These are phyloP conservation scores for Bambusicola thoracicus DNA, from an alignment of 2,113 vertebrate genomes.

Conservation along the genomic window DNA sequence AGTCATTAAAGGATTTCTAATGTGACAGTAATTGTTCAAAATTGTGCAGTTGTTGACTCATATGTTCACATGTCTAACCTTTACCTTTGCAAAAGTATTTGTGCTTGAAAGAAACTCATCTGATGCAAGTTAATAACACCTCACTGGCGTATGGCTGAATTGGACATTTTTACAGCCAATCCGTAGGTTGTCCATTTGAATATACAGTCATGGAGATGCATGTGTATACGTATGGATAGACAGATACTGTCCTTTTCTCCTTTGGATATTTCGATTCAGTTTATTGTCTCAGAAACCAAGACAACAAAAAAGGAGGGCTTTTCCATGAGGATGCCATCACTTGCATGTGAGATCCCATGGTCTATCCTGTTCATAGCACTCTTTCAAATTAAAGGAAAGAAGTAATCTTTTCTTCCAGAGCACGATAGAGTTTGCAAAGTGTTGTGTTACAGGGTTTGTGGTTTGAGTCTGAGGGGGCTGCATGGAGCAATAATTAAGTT, in stretches of 20 bases:
- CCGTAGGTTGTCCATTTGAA: background rate
- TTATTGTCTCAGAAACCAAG: background rate
- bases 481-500: background rate
- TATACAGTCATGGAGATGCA: background rate
- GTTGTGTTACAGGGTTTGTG: background rate
- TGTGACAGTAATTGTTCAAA: background rate
- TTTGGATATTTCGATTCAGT: background rate
- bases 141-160: background rate
- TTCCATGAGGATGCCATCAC: background rate
- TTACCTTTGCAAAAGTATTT: background rate
- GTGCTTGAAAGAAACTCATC: background rate
- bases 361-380: background rate
- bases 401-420: background rate
- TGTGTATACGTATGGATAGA: too few relatives aligned
- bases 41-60: background rate
- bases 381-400: background rate
- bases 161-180: background rate
- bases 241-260: background rate
- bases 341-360: background rate
- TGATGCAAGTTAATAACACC: background rate
- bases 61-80: background rate
- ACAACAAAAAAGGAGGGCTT: background rate
- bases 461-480: background rate
- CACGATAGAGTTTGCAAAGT: background rate
- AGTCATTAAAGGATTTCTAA: background rate